phyloP scores from a whole-genome alignment of 2,888 invertebrate genomes.

The Criorhina ranunculi region DNA sequence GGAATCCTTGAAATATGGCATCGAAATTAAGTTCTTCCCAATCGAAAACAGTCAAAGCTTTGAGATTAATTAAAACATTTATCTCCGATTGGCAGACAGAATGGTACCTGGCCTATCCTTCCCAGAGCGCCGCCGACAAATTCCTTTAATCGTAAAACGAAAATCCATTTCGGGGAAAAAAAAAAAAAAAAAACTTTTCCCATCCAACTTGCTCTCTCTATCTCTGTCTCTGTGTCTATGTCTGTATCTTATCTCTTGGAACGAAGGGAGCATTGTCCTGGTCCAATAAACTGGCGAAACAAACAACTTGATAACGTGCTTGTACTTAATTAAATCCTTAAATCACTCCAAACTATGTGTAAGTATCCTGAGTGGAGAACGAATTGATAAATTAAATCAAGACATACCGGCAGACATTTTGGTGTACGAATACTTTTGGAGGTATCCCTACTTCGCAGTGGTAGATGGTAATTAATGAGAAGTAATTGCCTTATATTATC shows the following conservation, averaged over 20 bases:
- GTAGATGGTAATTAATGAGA: constrained; percentile 57
- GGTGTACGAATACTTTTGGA: background rate
- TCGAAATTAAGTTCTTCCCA: constrained; percentile 58
- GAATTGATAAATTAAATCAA: constrained; percentile 71
- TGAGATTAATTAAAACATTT: constrained; percentile 75
- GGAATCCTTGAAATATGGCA: constrained; percentile 61
- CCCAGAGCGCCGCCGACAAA: background rate
- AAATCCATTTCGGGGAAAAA: constrained; percentile 43
- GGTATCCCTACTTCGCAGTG: constrained; percentile 16
- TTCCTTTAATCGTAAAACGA: constrained; percentile 48
- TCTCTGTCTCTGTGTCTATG: no score
- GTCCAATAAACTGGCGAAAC: constrained; percentile 46
- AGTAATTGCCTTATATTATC: constrained; percentile 33
- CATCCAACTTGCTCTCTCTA: background rate
- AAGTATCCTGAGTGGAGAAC: constrained; percentile 43
- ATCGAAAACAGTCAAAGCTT: constrained; percentile 70
- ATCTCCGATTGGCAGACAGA: constrained; percentile 65
- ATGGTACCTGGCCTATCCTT: constrained; percentile 30
- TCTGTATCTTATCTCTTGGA: constrained; percentile 64
- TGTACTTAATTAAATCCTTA: constrained; percentile 76
- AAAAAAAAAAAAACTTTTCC: no score
- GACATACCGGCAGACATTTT: constrained; percentile 35
- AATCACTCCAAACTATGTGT: constrained; percentile 62
- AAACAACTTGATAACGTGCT: constrained; percentile 57
- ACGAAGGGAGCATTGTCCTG: constrained; percentile 34